Evolutionary conservation across 2,888 invertebrate genomes (phyloP), one percentile per base, ranked within the genome.

Genomic region (Abrostola tripartita): DNA sequence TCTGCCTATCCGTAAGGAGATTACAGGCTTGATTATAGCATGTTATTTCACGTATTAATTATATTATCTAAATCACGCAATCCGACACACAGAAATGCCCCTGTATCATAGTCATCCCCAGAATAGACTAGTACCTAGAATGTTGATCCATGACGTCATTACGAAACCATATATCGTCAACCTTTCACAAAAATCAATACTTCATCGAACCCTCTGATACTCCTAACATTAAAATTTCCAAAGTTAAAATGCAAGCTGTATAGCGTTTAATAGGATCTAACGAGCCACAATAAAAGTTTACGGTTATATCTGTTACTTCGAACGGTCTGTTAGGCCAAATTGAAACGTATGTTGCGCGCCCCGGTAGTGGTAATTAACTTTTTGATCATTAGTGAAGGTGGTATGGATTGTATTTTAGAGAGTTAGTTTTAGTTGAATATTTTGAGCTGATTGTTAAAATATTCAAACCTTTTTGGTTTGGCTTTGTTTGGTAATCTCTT

Each of bases 231-330:
- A 69, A 74, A 61, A 65, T 68, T 57, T 61, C 61, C 52, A 67
- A 71, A 70, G 64, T 71, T 53, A 56, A 68, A 71, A 71, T 66
- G 66, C 66, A 68, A 65, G 61, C 57, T 55, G 50, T 42, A 61
- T 53, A 76, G 74, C 52, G 75, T 82, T 84, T 84, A 86, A 84
- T 79, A 82, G 81, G 79, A 81, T 81, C 78, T 85, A 85, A 88
- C 81, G 83, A 78, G 79, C 40, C 14, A 68, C 68, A 80, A 81
- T 89, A 82, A 88, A 88, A 85, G 76, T 85, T 88, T 78, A 89
- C 65, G 78, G 79, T 83, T 81, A 24, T 24, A 85, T 82, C 70
- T 68, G 71, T 71, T 81, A 76, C 80, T 83, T 81, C 78, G 71
- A 79, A 76, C 65, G 61, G 42, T 24, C 44, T 54, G 64, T 65